Conservation (phyloP, 2,113 vertebrate species). For the Saguinus imperator region DNA sequence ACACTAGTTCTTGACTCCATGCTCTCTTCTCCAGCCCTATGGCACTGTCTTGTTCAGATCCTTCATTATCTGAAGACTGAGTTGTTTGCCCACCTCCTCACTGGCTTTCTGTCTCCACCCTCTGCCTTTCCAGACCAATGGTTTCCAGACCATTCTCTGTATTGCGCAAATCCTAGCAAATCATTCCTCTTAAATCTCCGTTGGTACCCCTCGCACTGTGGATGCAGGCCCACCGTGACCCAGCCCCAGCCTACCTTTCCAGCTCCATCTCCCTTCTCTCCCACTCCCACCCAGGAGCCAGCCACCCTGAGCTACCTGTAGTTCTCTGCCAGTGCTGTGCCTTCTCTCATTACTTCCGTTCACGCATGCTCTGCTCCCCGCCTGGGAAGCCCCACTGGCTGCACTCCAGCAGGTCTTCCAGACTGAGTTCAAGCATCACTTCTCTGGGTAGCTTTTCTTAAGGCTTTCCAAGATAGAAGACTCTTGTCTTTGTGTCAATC, state of each 20-base stretch:
- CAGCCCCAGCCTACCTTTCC: neutral
- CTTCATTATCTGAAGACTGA: neutral
- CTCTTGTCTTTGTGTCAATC: neutral
- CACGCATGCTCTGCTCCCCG: neutral
- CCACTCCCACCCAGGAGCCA: fast-evolving
- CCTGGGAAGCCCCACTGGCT: neutral
- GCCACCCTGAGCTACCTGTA: neutral
- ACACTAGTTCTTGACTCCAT: neutral
- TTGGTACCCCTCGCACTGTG: neutral
- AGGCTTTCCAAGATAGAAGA: neutral
- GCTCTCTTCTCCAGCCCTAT: neutral
- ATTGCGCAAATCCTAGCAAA: neutral
- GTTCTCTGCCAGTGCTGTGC: neutral
- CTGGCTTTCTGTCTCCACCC: neutral
- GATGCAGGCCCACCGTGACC: neutral
- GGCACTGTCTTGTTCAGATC: neutral
- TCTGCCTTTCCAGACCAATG: neutral
- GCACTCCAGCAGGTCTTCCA: neutral
- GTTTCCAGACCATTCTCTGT: neutral
- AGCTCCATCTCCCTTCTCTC: neutral
- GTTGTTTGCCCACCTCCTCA: neutral
- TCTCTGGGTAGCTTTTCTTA: neutral
- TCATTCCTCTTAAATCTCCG: neutral
- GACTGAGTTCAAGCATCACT: neutral
- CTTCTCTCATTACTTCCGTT: neutral